Evolutionary conservation across 2,888 invertebrate genomes (phyloP), one percentile per base, ranked within the genome.

Genomic region (Caenorhabditis sp.): DNA sequence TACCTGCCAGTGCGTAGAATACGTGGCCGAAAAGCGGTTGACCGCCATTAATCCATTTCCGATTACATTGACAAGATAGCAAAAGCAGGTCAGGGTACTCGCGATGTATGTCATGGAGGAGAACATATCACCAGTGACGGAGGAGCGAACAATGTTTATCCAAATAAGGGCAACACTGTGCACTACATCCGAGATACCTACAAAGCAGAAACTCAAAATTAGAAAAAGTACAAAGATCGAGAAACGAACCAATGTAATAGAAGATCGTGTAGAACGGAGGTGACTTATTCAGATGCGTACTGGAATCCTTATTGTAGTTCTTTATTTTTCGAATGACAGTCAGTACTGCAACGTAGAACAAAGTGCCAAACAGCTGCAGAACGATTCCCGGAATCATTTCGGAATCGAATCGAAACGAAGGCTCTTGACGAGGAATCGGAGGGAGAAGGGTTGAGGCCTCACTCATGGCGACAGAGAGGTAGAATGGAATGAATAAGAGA

Each of bases 1-100:
- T n/a, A 63, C 63, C 32, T 24, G 15, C 11, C 8, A 6, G 22
- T 65, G 55, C 7, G 13, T 13, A 6, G 17, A 26, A 27, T 13
- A 65, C 0, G 55, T 55, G 0, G 65, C 65, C 27, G 65, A 55
- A 20, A 30, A 65, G 5, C 65, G 53, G 17, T 65, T 65, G 5
- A 55, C n/a, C 2, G 65, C 65, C 65, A 65, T 55, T 5, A 55
- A 17, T 13, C 65, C 55, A 26, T 65, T 65, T 9, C 65, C 65
- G 20, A 55, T 55, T 1, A 65, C 46, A 22, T 65, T 35, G 22
- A 37, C 20, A 7, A 55, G 20, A 30, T 46, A 65, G 46, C 55
- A 65, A 30, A 46, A 55, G 35, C 65, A 65, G 8, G 55, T 65
- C n/a, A 46, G 17, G 6, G n/a, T 15, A 11, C 65, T 55, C 13